Evolutionary conservation across 2,797 vertebrate genomes (phyloP).

Genomic region (Cryptoblepharus egeriae): DNA sequence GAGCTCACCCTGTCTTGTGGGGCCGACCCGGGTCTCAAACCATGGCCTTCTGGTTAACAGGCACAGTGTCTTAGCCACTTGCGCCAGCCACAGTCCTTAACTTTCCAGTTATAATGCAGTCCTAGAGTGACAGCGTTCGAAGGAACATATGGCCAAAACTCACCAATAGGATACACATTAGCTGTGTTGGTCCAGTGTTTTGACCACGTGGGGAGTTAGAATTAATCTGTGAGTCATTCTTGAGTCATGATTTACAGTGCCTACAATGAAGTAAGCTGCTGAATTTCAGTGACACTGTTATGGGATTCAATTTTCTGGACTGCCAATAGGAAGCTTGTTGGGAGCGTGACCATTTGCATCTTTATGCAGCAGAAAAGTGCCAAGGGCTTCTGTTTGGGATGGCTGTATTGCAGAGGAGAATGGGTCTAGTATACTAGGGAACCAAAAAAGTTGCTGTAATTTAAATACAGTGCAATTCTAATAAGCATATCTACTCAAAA

Average conservation of each 20-base stretch:
- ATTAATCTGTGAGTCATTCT: background rate
- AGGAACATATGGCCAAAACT: no score
- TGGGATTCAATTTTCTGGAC: background rate
- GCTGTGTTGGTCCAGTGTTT: no score
- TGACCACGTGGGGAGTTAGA: no score
- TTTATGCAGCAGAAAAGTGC: slow-evolving; percentile 12
- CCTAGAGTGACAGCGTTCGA: no score
- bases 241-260: background rate
- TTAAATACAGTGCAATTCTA: no score
- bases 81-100: no score
- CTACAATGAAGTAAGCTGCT: background rate
- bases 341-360: slow-evolving; percentile 26
- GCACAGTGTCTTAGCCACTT: no score
- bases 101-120: background rate
- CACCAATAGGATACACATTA: no score
- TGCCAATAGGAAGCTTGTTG: slow-evolving; percentile 32
- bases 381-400: background rate
- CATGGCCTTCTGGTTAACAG: no score
- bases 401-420: slow-evolving; percentile 5
- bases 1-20: no score
- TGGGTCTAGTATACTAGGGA: background rate
- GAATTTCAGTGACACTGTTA: background rate
- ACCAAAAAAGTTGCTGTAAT: slow-evolving; percentile 20
- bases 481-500: no score
- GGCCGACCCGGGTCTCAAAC: no score